Evolutionary conservation across 2,888 invertebrate genomes (phyloP).

Genomic region (Synanthedon formicaeformis): DNA sequence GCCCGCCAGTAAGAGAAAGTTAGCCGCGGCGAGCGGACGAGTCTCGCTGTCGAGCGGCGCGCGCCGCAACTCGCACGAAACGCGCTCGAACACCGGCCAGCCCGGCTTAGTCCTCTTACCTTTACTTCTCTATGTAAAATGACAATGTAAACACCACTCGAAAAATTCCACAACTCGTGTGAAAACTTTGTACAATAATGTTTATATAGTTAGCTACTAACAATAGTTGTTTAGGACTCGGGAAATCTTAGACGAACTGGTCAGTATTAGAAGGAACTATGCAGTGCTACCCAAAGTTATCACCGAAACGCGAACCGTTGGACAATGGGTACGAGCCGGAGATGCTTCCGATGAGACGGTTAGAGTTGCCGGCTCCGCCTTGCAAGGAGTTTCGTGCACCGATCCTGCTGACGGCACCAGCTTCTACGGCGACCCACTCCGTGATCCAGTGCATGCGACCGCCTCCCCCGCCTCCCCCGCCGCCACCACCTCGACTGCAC

Average conservation of each 20-base stretch:
- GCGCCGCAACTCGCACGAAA: slow-evolving; percentile 33
- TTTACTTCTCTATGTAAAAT: slow-evolving; percentile 14
- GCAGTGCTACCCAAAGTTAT: slow-evolving; percentile 61
- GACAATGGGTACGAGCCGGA: slow-evolving; percentile 48
- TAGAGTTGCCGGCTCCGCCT: slow-evolving; percentile 61
- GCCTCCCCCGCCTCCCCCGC: slow-evolving; percentile 63
- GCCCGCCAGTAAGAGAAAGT: slow-evolving; percentile 70
- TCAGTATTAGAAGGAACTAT: slow-evolving; percentile 35
- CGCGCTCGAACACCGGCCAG: slow-evolving; percentile 28
- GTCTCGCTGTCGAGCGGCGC: slow-evolving; percentile 58
- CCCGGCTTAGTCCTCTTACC: slow-evolving; percentile 17
- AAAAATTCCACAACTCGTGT: slow-evolving; percentile 28
- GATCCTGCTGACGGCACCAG: slow-evolving; percentile 45
- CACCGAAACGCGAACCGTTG: slow-evolving; percentile 53
- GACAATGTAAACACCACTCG: slow-evolving; percentile 25
- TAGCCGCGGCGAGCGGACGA: slow-evolving; percentile 68
- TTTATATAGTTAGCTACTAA: slow-evolving; percentile 5
- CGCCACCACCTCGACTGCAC: slow-evolving; percentile 60
- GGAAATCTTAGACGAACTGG: slow-evolving; percentile 10
- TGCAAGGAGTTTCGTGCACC: slow-evolving; percentile 64
- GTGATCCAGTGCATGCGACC: slow-evolving; percentile 69
- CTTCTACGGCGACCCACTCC: slow-evolving; percentile 41
- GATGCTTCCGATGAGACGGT: slow-evolving; percentile 40
- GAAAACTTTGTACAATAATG: slow-evolving; percentile 19
- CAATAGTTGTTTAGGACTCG: slow-evolving; percentile 1